Conservation (phyloP, 2,113 vertebrate genomes). For the Oryzias javanicus region DNA sequence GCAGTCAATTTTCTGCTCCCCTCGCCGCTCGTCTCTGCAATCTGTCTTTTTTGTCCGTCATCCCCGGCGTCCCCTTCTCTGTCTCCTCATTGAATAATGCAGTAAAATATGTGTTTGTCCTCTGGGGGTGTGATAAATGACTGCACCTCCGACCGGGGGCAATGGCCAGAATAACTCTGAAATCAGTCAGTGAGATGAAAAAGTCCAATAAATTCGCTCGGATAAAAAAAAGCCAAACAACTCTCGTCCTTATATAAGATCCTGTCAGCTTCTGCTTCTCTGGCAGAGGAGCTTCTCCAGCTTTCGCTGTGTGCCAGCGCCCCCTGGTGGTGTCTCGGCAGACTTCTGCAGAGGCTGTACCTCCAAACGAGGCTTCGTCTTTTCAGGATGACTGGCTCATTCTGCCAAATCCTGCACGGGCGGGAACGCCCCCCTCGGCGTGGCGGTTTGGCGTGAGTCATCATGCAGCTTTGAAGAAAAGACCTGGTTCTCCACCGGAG, state of each 20-base stretch:
- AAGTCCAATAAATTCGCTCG: conserved; percentile 56
- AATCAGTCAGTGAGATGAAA: conserved; percentile 51
- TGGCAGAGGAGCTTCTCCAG: not conserved
- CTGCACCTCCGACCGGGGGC: conserved; percentile 30
- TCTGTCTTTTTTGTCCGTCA: conserved; percentile 45
- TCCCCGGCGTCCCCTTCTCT: conserved; percentile 17
- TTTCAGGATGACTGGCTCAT: conserved; percentile 66
- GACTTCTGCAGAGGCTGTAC: conserved; percentile 32
- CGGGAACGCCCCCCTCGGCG: too few species aligned
- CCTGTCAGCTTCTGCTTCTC: conserved; percentile 14
- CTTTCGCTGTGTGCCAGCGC: conserved; percentile 47
- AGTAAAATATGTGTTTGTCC: conserved; percentile 36
- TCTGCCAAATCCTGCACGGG: conserved; percentile 63
- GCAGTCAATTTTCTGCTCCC: conserved; percentile 30
- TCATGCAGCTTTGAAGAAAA: conserved; percentile 39
- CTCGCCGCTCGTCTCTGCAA: conserved; percentile 29
- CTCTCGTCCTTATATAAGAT: conserved; percentile 34
- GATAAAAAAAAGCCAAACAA: conserved; percentile 24
- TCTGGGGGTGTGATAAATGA: conserved; percentile 34
- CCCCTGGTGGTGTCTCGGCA: conserved; percentile 52
- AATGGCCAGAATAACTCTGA: conserved; percentile 32
- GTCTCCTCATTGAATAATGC: conserved; percentile 32
- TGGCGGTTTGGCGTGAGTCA: conserved; percentile 35
- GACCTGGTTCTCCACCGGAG: conserved; percentile 4
- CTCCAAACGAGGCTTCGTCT: too few species aligned